Evolutionary conservation across 2,113 vertebrate species (phyloP).

Genomic region (Oryzias curvinotus): DNA sequence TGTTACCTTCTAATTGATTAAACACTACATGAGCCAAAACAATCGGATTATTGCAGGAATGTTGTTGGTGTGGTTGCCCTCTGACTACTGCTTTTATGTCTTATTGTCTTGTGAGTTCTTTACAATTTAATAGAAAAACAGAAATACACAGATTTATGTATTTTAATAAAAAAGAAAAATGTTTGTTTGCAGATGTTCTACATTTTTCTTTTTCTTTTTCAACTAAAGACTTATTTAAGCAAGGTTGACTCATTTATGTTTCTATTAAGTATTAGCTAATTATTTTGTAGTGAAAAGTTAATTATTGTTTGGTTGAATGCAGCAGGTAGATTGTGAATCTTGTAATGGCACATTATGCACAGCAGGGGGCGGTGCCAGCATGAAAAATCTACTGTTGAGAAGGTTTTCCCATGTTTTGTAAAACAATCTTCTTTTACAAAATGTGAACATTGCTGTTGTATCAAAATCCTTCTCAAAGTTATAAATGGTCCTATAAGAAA

Average conservation of each 20-base stretch:
- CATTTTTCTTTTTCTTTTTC: too few species aligned
- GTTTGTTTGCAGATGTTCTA: too few species aligned
- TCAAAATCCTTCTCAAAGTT: too few species aligned
- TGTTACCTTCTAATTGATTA: slow-evolving; percentile 15
- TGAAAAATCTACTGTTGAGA: slow-evolving; percentile 5
- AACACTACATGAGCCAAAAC: slow-evolving; percentile 3
- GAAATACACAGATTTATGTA: background rate
- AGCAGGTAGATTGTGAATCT: background rate
- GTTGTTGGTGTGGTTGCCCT: background rate
- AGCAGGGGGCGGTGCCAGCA: slow-evolving; percentile 43
- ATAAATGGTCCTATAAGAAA: too few species aligned
- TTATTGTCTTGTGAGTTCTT: background rate
- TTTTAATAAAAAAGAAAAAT: too few species aligned
- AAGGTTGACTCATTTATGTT: too few species aligned
- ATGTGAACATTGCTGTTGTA: slow-evolving; percentile 11
- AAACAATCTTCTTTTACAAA: slow-evolving; percentile 14
- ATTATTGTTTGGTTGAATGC: too few species aligned
- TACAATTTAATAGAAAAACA: background rate
- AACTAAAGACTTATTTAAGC: too few species aligned
- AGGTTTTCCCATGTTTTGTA: slow-evolving; percentile 23
- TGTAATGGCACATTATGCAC: slow-evolving; percentile 31
- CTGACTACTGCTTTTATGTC: background rate
- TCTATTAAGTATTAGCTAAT: too few species aligned
- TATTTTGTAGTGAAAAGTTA: too few species aligned
- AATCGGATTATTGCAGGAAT: slow-evolving; percentile 7